Conservation (phyloP, 2,797 vertebrate genomes). For the Dryobates pubescens region DNA sequence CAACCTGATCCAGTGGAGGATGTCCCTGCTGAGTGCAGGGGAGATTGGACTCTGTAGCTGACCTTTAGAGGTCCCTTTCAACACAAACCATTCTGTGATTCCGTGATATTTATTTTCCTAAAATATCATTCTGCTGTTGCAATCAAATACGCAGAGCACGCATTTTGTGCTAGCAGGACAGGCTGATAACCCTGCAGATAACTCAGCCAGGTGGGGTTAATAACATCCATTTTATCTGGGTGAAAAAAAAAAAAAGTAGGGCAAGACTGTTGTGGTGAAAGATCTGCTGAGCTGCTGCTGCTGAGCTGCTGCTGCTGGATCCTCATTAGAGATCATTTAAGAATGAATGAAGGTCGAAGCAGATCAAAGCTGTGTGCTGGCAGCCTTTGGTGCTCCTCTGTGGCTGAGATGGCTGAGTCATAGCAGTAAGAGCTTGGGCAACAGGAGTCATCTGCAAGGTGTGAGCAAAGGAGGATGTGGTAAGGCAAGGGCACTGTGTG, state of each 20-base stretch:
- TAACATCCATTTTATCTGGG: not conserved
- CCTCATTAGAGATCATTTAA: not conserved
- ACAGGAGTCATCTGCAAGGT: not conserved
- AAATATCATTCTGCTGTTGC: not conserved
- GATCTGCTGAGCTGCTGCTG: not conserved
- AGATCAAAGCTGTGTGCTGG: not conserved
- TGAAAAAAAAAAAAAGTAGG: not conserved
- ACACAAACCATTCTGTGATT: no score
- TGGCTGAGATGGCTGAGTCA: not conserved
- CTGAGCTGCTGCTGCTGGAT: not conserved
- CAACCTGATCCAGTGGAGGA: no score
- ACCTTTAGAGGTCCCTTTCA: no score
- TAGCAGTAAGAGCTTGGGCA: not conserved
- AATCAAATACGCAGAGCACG: not conserved
- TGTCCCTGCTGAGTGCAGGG: no score
- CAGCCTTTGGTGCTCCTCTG: not conserved
- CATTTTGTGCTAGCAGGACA: not conserved
- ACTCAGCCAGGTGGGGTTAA: not conserved
- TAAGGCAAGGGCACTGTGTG: not conserved
- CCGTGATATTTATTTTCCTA: not conserved
- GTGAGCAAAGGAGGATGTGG: not conserved
- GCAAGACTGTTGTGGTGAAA: not conserved
- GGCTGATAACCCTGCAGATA: not conserved
- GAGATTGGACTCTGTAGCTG: no score
- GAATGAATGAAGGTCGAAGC: not conserved